A percentile compares a stretch with the other conserved stretches of the same genome.
phyloP scores from a whole-genome alignment of 2,888 invertebrate species.

The Octodonta nipae region DNA sequence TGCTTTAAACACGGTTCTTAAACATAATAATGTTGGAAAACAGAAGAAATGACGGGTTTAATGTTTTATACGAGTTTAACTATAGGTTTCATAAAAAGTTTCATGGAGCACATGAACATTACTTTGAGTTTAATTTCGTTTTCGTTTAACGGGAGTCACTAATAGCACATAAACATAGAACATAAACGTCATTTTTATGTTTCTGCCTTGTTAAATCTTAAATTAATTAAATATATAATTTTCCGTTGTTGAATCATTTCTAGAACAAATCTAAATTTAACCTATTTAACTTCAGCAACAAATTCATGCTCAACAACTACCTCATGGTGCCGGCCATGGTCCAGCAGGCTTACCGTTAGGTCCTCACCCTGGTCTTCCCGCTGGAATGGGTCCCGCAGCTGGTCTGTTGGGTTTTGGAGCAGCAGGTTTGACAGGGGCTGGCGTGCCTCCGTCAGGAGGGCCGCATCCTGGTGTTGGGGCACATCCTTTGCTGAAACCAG shows the following conservation, averaged over 20 bases:
- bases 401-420: constrained; percentile 24
- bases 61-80: too few species aligned
- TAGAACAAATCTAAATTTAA: not conserved
- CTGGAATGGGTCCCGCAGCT: constrained; percentile 27
- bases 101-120: too few species aligned
- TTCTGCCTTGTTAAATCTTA: constrained; percentile 1
- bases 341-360: constrained; percentile 32
- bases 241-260: too few species aligned
- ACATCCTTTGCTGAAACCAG: constrained; percentile 33
- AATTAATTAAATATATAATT: not conserved
- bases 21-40: too few species aligned
- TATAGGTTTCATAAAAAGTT: too few species aligned
- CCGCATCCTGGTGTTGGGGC: constrained; percentile 28
- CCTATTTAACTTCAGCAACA: constrained; percentile 27
- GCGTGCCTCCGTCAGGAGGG: constrained; percentile 24
- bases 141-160: too few species aligned
- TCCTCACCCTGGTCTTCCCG: constrained; percentile 31
- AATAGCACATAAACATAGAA: too few species aligned
- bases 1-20: too few species aligned
- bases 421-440: constrained; percentile 28
- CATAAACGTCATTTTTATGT: not conserved
- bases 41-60: too few species aligned
- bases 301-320: constrained; percentile 35
- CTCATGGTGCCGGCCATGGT: constrained; percentile 33
- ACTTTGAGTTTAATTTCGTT: too few species aligned